Conservation (phyloP, 2,888 invertebrate genomes). For the Drosophila suboccidentalis region DNA sequence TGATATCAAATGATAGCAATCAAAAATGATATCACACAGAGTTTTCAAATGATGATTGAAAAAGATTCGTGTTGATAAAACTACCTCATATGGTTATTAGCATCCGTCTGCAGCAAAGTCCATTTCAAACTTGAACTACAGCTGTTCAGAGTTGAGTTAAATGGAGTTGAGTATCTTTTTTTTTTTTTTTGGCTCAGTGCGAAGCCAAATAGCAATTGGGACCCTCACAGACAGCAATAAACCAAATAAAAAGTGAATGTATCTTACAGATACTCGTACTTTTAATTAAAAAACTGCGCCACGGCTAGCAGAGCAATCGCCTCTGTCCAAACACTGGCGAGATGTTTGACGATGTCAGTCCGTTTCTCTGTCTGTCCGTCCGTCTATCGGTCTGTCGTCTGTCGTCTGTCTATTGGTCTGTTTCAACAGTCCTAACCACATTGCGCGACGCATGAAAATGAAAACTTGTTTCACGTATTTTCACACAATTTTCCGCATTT, state of each 20-base stretch:
- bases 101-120: slow-evolving; percentile 27
- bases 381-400: slow-evolving; percentile 4
- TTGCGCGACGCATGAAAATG: slow-evolving; percentile 50
- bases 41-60: slow-evolving; percentile 23
- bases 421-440: slow-evolving; percentile 29
- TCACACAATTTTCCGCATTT: slow-evolving; percentile 76
- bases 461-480: slow-evolving; percentile 71
- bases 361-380: slow-evolving; percentile 12
- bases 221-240: slow-evolving; percentile 34
- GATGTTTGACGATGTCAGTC: slow-evolving; percentile 68
- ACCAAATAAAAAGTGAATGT: slow-evolving; percentile 70
- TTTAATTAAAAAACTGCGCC: slow-evolving; percentile 55
- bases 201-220: slow-evolving; percentile 24
- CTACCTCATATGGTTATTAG: slow-evolving; percentile 38
- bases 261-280: slow-evolving; percentile 65
- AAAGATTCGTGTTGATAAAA: slow-evolving; percentile 10
- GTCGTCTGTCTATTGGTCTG: slow-evolving; percentile 18
- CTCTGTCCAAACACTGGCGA: slow-evolving; percentile 69
- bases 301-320: slow-evolving; percentile 52
- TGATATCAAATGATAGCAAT: slow-evolving; percentile 17
- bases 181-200: slow-evolving; percentile 15
- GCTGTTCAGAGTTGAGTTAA: slow-evolving; percentile 6
- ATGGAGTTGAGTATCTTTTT: slow-evolving; percentile 5
- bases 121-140: slow-evolving; percentile 31
- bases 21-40: slow-evolving; percentile 25